Conservation (phyloP, 1,140 invertebrate species). For the Drosophila lini region DNA sequence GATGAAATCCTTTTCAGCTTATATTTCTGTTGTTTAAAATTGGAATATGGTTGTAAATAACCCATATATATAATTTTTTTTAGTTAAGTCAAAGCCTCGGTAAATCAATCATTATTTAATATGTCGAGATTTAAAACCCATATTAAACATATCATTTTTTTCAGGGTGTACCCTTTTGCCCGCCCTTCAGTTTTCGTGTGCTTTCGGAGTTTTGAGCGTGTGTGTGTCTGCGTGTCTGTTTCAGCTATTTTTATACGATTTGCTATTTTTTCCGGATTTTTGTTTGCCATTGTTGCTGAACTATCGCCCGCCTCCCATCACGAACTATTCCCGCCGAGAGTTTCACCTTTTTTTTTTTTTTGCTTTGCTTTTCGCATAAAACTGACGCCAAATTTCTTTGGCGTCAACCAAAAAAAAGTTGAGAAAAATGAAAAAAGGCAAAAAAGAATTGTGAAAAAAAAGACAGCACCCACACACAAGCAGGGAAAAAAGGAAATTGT, state of each 20-base stretch:
- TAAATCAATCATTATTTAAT: neutral
- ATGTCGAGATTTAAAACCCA: neutral
- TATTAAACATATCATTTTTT: constrained; percentile 1
- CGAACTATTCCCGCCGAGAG: constrained; percentile 14
- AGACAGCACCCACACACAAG: constrained; percentile 27
- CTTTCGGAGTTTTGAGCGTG: constrained; percentile 34
- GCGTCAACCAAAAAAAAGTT: constrained; percentile 69
- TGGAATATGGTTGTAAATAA: neutral
- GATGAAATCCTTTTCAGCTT: neutral
- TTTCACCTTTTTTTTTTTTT: constrained; percentile 59
- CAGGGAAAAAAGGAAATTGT: constrained; percentile 33
- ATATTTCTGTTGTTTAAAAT: neutral
- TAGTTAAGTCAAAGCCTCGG: neutral
- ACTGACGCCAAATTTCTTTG: constrained; percentile 82
- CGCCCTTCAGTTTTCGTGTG: constrained; percentile 7
- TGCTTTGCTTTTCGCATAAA: constrained; percentile 57
- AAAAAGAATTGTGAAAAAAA: constrained; percentile 21
- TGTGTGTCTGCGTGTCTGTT: constrained; percentile 59
- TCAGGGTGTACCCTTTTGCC: constrained; percentile 4
- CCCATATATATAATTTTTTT: neutral
- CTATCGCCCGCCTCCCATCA: neutral
- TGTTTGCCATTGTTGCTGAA: constrained; percentile 72
- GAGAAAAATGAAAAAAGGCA: neutral
- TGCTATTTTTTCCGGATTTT: constrained; percentile 80
- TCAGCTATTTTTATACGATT: constrained; percentile 77